Conservation (phyloP, 2,113 vertebrate genomes). For the Picathartes gymnocephalus region DNA sequence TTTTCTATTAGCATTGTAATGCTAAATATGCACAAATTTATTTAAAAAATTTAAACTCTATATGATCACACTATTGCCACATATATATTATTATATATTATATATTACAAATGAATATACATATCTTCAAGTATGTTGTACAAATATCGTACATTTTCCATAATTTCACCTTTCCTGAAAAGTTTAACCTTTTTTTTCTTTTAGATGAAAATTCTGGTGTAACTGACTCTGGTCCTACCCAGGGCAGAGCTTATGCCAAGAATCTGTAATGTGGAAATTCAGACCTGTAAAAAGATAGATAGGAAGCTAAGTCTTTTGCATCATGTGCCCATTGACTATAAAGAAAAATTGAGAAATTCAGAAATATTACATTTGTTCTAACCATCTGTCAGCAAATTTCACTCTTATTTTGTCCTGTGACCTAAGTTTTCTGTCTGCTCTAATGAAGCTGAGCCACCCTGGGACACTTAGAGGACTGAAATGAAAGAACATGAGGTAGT, state of each 20-base stretch:
- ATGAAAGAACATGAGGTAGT: neutral
- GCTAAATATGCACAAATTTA: neutral
- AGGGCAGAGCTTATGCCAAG: neutral
- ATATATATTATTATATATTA: neutral
- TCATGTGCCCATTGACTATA: neutral
- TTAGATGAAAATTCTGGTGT: neutral
- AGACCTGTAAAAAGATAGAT: neutral
- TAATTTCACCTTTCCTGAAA: neutral
- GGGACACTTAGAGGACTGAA: neutral
- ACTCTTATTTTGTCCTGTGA: neutral
- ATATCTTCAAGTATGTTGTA: neutral
- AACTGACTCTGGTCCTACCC: neutral
- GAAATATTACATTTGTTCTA: neutral
- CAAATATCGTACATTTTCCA: neutral
- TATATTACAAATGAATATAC: neutral
- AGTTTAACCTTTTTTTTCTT: neutral
- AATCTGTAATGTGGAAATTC: neutral
- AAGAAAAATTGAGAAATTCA: neutral
- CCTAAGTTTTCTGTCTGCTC: neutral
- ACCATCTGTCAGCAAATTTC: neutral
- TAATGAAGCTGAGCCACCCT: neutral
- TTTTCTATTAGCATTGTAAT: neutral
- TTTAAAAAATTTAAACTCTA: neutral
- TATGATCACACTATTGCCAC: neutral
- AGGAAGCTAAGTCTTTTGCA: neutral